Evolutionary conservation across 1,140 invertebrate genomes (phyloP), one percentile per base, ranked within the genome.

Genomic region (Calliphora vicina): DNA sequence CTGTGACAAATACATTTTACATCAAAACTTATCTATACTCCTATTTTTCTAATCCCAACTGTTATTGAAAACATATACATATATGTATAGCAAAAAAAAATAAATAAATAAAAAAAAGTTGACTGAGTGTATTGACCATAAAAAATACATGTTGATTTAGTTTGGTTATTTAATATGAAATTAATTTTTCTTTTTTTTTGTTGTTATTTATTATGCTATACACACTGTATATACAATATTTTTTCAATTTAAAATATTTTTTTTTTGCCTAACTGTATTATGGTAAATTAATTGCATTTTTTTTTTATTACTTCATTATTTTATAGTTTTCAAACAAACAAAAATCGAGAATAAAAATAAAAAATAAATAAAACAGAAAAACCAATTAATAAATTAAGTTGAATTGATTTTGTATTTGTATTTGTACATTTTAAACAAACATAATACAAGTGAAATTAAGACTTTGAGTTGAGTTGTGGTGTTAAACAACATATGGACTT

Each of bases 261-360:
- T 57, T 67, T 67, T 67, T 23, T 67, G 23, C 61, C 61, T 67
- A 67, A 67, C 61, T 67, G 61, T 67, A 67, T 67, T 67, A 67
- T 67, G 61, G 61, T 67, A 67, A 67, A 67, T 67, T 67, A 67
- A 67, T 67, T 67, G 61, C 61, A 67, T 67, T 67, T 67, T 57
- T 67, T 67, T 57, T 67, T 67, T 23, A 23, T 67, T 20, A 20
- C 9, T 67, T 23, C 4, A 23, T 23, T 67, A 67, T 67, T 67
- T 67, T 67, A 25, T 67, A 67, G 61, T 25, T 67, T 67, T 67
- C n/a, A 67, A 67, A 67, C 23, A 67, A 67, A 67, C 61, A 67
- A 67, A 67, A 67, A 57, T 0, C 50, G 3, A 57, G n/a, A 57
- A 15, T 15, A 57, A 17, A 57, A 17, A 57, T 17, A 57, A 15